These are phyloP conservation scores for Catharus bicknelli DNA, from an alignment of 2,113 vertebrate genomes.

Conservation along the genomic window DNA sequence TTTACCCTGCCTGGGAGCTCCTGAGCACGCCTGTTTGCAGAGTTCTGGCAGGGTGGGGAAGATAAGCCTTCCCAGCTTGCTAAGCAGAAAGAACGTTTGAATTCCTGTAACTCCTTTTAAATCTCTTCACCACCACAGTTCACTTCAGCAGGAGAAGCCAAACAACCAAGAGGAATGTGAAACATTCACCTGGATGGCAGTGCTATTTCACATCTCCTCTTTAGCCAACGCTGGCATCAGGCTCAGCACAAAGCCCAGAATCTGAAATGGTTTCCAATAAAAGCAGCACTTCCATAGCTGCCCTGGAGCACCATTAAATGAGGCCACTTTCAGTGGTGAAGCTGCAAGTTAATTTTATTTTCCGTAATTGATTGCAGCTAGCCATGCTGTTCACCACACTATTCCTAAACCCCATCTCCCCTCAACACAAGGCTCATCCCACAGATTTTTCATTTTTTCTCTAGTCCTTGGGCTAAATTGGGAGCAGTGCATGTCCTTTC, in stretches of 20 bases:
- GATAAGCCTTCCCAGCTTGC: neutral
- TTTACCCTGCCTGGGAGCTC: neutral
- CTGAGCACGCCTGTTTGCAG: neutral
- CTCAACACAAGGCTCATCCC: neutral
- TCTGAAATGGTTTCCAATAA: neutral
- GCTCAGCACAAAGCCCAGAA: neutral
- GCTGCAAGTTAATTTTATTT: neutral
- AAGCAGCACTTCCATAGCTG: neutral
- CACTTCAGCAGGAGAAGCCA: neutral
- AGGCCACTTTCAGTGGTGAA: neutral
- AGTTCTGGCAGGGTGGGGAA: neutral
- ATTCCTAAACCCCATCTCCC: neutral
- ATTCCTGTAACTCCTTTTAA: neutral
- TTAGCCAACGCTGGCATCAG: neutral
- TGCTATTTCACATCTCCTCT: neutral
- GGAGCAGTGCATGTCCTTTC: neutral
- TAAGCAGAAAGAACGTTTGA: neutral
- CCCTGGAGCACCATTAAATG: neutral
- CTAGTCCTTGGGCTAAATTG: neutral
- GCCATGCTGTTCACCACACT: accelerated
- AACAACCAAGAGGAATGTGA: neutral
- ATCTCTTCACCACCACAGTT: neutral
- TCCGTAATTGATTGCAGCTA: neutral
- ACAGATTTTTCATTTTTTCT: neutral
- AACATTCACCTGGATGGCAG: neutral